Evolutionary conservation across 2,113 vertebrate species (phyloP).

Genomic region (Amphiprion ocellaris): DNA sequence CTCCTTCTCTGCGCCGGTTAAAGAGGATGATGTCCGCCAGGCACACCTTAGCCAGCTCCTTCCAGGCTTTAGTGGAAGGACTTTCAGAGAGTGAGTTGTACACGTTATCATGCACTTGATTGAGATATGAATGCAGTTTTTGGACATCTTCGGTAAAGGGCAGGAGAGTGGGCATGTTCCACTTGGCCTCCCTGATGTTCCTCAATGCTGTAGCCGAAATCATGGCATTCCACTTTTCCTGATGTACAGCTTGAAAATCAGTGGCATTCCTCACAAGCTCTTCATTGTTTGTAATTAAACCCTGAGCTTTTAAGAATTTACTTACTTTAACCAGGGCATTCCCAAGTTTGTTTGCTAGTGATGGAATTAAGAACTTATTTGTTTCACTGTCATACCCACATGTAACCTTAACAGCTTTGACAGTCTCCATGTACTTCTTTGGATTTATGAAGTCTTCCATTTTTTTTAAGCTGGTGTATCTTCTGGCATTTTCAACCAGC

Average conservation of each 20-base stretch:
- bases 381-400: conserved; percentile 51
- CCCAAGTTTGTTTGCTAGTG: conserved; percentile 63
- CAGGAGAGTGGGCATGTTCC: conserved; percentile 38
- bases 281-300: conserved; percentile 46
- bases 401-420: conserved; percentile 55
- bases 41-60: conserved; percentile 31
- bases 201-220: conserved; percentile 45
- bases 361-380: conserved; percentile 44
- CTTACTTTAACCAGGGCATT: conserved; percentile 56
- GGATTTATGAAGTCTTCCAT: conserved; percentile 56
- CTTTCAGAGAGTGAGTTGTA: conserved; percentile 2
- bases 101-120: conserved; percentile 20
- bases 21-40: conserved; percentile 39
- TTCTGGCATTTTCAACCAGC: conserved; percentile 43
- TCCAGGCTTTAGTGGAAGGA: conserved; percentile 30
- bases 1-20: conserved; percentile 10
- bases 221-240: conserved; percentile 55
- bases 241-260: conserved; percentile 45
- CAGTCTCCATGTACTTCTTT: conserved; percentile 44
- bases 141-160: conserved; percentile 47
- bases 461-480: conserved; percentile 30
- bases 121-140: conserved; percentile 38
- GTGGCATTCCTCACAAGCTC: conserved; percentile 45
- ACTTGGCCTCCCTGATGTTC: conserved; percentile 54
- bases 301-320: conserved; percentile 53